phyloP scores from a whole-genome alignment of 1,140 invertebrate species.

The Euborellia annulipes region DNA sequence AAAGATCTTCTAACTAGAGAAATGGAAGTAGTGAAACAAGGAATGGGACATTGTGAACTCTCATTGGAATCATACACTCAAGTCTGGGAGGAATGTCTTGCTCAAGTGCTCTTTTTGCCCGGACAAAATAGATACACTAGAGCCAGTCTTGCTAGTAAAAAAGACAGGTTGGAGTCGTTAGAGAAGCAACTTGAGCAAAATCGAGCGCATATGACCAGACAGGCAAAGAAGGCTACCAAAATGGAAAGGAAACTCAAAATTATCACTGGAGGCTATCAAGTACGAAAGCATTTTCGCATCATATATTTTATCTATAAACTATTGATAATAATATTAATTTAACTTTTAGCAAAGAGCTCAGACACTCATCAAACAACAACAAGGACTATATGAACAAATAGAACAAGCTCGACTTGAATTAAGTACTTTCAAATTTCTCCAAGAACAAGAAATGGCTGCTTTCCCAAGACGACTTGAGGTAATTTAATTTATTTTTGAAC shows the following conservation, averaged over 20 bases:
- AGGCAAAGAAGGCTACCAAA: constrained; percentile 91
- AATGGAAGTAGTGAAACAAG: constrained; percentile 78
- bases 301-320: constrained; percentile 9
- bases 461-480: constrained; percentile 78
- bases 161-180: constrained; percentile 83
- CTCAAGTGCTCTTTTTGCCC: constrained; percentile 69
- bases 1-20: constrained; percentile 55
- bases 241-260: constrained; percentile 96
- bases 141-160: constrained; percentile 87
- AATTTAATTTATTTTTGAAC: too few species aligned
- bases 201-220: constrained; percentile 81
- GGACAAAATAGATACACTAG: constrained; percentile 82
- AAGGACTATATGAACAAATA: constrained; percentile 75
- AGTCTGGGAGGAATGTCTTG: constrained; percentile 95
- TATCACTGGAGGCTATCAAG: constrained; percentile 80
- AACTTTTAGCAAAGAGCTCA: constrained; percentile 53
- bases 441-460: constrained; percentile 78
- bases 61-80: constrained; percentile 79
- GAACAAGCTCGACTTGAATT: constrained; percentile 78
- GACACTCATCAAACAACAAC: constrained; percentile 75
- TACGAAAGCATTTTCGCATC: constrained; percentile 24
- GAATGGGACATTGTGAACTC: constrained; percentile 90
- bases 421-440: constrained; percentile 82
- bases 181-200: constrained; percentile 89
- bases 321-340: constrained; percentile 4